These are phyloP conservation scores for Sylvietta virens DNA, from an alignment of 2,113 vertebrate species.

Conservation along the genomic window DNA sequence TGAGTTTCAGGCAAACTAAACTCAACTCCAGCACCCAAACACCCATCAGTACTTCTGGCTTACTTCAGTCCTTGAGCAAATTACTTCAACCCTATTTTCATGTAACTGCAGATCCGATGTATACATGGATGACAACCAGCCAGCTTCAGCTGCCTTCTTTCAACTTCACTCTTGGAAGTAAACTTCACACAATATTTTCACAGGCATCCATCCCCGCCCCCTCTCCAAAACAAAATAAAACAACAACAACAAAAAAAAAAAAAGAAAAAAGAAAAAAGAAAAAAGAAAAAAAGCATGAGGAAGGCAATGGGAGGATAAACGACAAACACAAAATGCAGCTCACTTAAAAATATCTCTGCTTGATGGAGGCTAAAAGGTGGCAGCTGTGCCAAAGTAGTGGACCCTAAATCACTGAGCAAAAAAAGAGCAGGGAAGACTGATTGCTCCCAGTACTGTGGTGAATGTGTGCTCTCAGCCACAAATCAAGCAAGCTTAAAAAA, in stretches of 20 bases:
- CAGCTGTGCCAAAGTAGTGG: conserved; percentile 81
- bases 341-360: conserved; percentile 53
- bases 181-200: conserved; percentile 25
- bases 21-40: background rate
- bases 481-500: conserved; percentile 84
- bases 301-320: background rate
- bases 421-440: conserved; percentile 85
- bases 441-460: conserved; percentile 81
- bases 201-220: background rate
- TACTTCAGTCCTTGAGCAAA: background rate
- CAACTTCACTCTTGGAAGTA: background rate
- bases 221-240: no score
- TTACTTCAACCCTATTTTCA: background rate
- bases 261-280: accelerated
- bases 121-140: background rate
- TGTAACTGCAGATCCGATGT: background rate
- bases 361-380: conserved; percentile 77
- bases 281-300: background rate
- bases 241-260: background rate
- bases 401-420: conserved; percentile 84
- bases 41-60: background rate
- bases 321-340: conserved; percentile 18
- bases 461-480: conserved; percentile 82
- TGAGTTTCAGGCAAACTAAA: background rate
- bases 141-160: background rate